Evolutionary conservation across 2,113 vertebrate species (phyloP).

Genomic region (Vireo altiloquus): DNA sequence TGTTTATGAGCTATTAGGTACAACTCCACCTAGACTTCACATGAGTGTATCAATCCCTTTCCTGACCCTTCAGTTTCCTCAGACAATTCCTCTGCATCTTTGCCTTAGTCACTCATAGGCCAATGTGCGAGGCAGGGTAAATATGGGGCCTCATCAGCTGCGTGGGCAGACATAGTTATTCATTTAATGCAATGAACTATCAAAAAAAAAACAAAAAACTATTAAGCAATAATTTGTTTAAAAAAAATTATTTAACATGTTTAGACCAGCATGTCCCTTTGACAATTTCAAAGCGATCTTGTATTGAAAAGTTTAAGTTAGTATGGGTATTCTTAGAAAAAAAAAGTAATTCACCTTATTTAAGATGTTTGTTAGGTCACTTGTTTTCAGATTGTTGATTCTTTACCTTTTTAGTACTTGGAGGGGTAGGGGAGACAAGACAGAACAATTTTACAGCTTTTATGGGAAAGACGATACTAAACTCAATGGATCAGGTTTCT

Average conservation of each 20-base stretch:
- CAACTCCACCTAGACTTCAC: background rate
- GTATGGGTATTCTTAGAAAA: no score
- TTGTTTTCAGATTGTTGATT: background rate
- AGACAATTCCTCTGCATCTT: background rate
- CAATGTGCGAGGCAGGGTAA: accelerated
- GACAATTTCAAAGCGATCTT: background rate
- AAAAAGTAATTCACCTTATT: background rate
- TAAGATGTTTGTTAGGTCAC: background rate
- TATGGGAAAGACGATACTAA: background rate
- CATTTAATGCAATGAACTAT: background rate
- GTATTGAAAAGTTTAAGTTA: background rate
- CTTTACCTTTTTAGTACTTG: background rate
- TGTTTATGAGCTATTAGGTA: background rate
- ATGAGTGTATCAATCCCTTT: background rate
- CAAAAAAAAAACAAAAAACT: background rate
- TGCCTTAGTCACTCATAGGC: background rate
- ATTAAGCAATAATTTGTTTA: background rate
- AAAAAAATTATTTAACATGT: background rate
- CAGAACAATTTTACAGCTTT: background rate
- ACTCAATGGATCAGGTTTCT: background rate
- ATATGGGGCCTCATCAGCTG: background rate
- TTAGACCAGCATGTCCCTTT: background rate
- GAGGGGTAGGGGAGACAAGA: background rate
- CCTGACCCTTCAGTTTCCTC: background rate
- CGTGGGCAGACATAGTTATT: background rate